Percentiles rank a stretch among this genome's conserved stretches.
Conservation (phyloP, 2,113 vertebrate genomes). For the Paedocypris sp. region DNA sequence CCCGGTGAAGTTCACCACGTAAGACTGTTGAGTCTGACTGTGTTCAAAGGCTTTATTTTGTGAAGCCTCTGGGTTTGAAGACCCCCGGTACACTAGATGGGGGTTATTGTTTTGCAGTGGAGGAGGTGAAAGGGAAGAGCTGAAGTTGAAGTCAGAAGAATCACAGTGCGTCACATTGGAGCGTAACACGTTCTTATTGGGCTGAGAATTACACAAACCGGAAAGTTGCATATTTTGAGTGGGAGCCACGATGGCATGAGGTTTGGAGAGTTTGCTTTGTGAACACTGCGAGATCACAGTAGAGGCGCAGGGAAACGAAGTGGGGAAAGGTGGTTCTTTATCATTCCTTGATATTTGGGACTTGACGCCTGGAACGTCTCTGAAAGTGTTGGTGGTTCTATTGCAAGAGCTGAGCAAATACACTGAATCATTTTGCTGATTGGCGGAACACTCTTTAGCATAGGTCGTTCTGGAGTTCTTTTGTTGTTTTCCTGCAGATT, state of each 20-base stretch:
- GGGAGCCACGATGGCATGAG: conserved; percentile 29
- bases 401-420: conserved; percentile 44
- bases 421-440: conserved; percentile 40
- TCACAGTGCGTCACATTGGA: conserved; percentile 49
- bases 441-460: conserved; percentile 29
- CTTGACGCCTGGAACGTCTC: conserved; percentile 41
- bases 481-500: conserved; percentile 32
- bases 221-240: conserved; percentile 29
- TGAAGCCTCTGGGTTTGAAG: conserved; percentile 43
- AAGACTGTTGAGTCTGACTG: conserved; percentile 52
- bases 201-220: background rate
- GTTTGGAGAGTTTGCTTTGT: conserved; percentile 43
- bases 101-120: conserved; percentile 51
- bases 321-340: conserved; percentile 1
- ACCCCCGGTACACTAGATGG: conserved; percentile 44
- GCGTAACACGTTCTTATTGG: conserved; percentile 50
- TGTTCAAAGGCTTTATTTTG: conserved; percentile 51
- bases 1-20: conserved; percentile 63
- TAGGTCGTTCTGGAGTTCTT: conserved; percentile 35
- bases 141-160: conserved; percentile 52
- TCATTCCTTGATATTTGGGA: conserved; percentile 28
- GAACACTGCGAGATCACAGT: conserved; percentile 43
- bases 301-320: conserved; percentile 46
- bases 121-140: conserved; percentile 44
- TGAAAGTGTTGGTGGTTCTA: conserved; percentile 19